A percentile compares a stretch with the other conserved stretches of the same genome.
These are phyloP conservation scores for Synchiropus splendidus DNA, from an alignment of 2,113 vertebrate genomes.

Conservation along the genomic window DNA sequence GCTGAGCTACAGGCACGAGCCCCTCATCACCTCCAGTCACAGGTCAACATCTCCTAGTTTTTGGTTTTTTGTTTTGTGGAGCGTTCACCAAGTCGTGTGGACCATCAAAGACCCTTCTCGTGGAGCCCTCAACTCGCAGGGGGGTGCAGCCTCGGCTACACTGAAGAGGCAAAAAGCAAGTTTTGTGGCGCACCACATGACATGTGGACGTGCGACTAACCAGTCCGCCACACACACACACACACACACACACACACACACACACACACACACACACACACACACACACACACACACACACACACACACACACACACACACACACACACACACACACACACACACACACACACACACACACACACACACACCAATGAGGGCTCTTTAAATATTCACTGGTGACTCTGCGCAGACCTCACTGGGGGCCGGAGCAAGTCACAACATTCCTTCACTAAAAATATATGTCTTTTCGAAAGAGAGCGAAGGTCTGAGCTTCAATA, in stretches of 20 bases:
- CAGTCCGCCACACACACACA: constrained; percentile 49
- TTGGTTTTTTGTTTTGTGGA: background rate
- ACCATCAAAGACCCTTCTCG: constrained; percentile 2
- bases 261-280: constrained; percentile 25
- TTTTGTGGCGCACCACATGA: constrained; percentile 49
- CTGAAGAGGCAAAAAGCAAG: constrained; percentile 23
- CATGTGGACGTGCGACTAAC: constrained; percentile 53
- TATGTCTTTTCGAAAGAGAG: no score
- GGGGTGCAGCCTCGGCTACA: constrained; percentile 42
- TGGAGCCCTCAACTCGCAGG: constrained; percentile 27
- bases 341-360: constrained; percentile 17
- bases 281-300: constrained; percentile 70
- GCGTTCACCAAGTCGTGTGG: constrained; percentile 41
- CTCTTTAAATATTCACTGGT: constrained; percentile 98
- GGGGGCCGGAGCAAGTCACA: constrained; percentile 67
- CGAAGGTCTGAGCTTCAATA: no score
- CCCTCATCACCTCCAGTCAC: background rate
- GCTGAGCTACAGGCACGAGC: constrained; percentile 56
- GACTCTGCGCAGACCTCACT: constrained; percentile 90
- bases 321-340: constrained; percentile 42
- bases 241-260: constrained; percentile 39
- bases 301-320: constrained; percentile 47
- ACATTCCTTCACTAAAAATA: constrained; percentile 69
- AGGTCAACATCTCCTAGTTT: no score
- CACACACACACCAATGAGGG: constrained; percentile 89